Evolutionary conservation across 2,888 invertebrate species (phyloP), one percentile per base, ranked within the genome.

Genomic region (Cephus sareptanus): DNA sequence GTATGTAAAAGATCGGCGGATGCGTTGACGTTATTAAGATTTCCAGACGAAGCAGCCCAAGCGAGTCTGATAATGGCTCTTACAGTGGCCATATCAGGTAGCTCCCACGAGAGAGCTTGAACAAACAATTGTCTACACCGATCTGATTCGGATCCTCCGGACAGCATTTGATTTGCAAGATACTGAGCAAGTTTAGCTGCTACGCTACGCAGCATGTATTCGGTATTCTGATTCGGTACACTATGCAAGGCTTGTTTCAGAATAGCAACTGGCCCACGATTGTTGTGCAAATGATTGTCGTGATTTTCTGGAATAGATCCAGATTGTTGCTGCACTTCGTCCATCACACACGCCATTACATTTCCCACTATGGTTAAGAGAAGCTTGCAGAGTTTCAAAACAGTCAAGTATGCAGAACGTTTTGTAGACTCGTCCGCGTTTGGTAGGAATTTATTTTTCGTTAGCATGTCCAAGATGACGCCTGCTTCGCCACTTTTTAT

Each of bases 371-470:
- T 96, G 56, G 97, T 97, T 76, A 99, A 92, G 86, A 98, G 94
- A 80, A 99, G 92, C 92, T 98, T 98, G 84, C 96, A 96, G 84
- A 98, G 94, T 89, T 97, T 96, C 86, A 98, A 93, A 83, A 98
- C 95, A 74, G 97, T 96, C 87, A 97, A 94, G 92, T 97, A 98
- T 13, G 98, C 98, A 79, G 97, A 96, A 86, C 97, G 95, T 88
- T 95, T 95, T 0, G 95, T 96, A 76, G 94, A 94, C 87, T 95
- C 94, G 89, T 97, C 97, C 34, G 96, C 96, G 85, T 94, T 95
- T 23, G 95, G 94, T 92, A 97, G 92, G 90, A 97, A 97, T 92
- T 96, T 96, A 87, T 96, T 96, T 90, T 96, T 96, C n/a, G 96
- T 96, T 76, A 97, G 91, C 94, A 97, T 95, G 87, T 96, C 96